These are phyloP conservation scores for Tiphia femorata DNA, from an alignment of 2,888 invertebrate species.

Conservation along the genomic window DNA sequence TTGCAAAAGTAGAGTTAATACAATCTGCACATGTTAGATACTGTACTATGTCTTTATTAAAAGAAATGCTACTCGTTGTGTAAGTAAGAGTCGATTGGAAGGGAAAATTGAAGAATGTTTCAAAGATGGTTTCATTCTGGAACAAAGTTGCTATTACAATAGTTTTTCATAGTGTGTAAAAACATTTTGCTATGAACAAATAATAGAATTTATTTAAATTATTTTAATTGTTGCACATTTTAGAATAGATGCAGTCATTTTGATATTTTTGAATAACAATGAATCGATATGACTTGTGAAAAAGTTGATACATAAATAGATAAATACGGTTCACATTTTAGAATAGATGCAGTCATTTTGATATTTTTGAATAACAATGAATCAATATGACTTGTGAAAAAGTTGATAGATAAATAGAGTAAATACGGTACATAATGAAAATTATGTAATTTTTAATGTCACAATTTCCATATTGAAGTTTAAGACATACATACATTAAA, in stretches of 20 bases:
- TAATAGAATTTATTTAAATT: too few relatives aligned
- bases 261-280: neutral
- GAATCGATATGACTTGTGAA: neutral
- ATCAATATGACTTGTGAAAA: neutral
- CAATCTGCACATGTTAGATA: constrained; percentile 40
- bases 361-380: neutral
- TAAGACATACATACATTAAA: constrained; percentile 29
- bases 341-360: constrained; percentile 1
- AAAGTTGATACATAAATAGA: too few relatives aligned
- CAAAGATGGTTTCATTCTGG: constrained; percentile 20
- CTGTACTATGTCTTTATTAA: constrained; percentile 44
- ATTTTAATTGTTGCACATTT: constrained; percentile 2
- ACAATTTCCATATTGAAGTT: constrained; percentile 26
- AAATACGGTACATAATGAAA: constrained; percentile 26
- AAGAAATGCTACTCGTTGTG: too few relatives aligned
- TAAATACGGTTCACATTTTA: too few relatives aligned
- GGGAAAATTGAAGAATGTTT: too few relatives aligned
- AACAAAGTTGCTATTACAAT: constrained; percentile 27
- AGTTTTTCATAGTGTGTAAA: constrained; percentile 21
- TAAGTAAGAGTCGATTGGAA: too few relatives aligned
- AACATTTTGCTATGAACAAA: constrained; percentile 10
- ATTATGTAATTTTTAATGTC: constrained; percentile 31
- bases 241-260: constrained; percentile 4
- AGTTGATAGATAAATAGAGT: too few relatives aligned
- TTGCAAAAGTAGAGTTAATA: constrained; percentile 38